Evolutionary conservation across 2,797 vertebrate species (phyloP), one percentile per base, ranked within the genome.

Genomic region (Cygnus olor): DNA sequence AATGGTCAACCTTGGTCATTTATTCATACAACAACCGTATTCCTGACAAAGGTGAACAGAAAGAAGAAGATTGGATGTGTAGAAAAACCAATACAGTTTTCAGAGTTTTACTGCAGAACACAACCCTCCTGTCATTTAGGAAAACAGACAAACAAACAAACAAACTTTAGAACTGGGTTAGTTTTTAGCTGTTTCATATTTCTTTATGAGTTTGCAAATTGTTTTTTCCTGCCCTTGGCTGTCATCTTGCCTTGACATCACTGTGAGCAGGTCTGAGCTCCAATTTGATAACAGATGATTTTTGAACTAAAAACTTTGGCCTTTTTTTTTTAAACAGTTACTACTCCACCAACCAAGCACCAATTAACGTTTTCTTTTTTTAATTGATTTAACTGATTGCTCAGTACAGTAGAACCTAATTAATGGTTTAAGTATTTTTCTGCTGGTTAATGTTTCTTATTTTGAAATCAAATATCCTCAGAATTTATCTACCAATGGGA

Each of bases 381-480:
- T 13, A 70, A 66, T 36, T 71, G 6, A 76, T 58, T 88, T 25
- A 51, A 25, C 49, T 51, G 12, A 83, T 77, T 94, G n/a, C 21
- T 85, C 10, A 71, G 12, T 63, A 69, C 14, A 73, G 24, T 73
- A 91, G 63, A 94, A 96, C 79, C 53, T 87, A 85, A 80, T 42
- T 90, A 70, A 81, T 83, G 15, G 22, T 30, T 90, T 57, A 71
- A 80, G 28, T 86, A 61, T 91, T 88, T 94, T 96, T 28, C n/a
- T 90, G 25, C 32, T 69, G 6, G 63, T 90, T 90, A 83, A 20
- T 63, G 14, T 79, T 93, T 88, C 47, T 85, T 89, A 45, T 49
- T 96, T 90, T 86, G 36, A 89, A 95, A 69, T 34, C 49, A 94
- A 86, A 91, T 77, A 60, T 80, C 15, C 51, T 74, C 30, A 68